Evolutionary conservation across 2,113 vertebrate species (phyloP), one percentile per base, ranked within the genome.

Genomic region (Apodemus sylvaticus): DNA sequence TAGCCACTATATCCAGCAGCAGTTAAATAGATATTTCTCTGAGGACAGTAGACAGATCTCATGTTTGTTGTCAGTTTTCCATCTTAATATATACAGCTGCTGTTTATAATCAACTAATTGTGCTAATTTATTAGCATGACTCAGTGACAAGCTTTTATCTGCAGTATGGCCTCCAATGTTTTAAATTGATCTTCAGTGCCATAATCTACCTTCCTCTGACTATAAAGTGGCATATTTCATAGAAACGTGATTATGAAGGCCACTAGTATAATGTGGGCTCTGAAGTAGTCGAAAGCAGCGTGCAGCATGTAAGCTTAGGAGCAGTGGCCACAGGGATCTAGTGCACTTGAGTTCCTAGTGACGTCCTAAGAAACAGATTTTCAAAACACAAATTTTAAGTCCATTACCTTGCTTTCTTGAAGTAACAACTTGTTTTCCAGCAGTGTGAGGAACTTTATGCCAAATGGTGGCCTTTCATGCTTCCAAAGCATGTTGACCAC

Each of bases 111-210:
- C 24, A 96, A 5, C 31, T 20, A 45, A 16, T 91, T 78, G 42
- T n/a, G 78, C 77, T 89, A 66, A 39, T 92, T 91, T 93, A 53
- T 94, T 89, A 94, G 74, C 39, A 17, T 55, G 14, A 8, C 85
- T 71, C 85, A 88, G 58, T 92, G 79, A 62, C 83, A 79, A 79
- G 14, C 85, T 95, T 96, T 58, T 74, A 11, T 45, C 7, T 42
- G 39, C 92, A 87, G 3, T 36, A 17, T 77, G 45, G 77, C 34
- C 13, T 31, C 45, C 11, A 86, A 8, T 86, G n/a, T 78, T 39
- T 89, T 79, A 88, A 88, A 60, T 55, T 51, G 7, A 16, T 82
- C 29, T 94, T 91, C 64, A 29, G 34, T 83, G 87, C 29, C 74
- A 71, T 90, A 88, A 53, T 70, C 29, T 70, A 2, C 60, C 95